Base-by-base conservation (phyloP, 1,140 invertebrate genomes). In the Aphelinus atriplicis region DNA sequence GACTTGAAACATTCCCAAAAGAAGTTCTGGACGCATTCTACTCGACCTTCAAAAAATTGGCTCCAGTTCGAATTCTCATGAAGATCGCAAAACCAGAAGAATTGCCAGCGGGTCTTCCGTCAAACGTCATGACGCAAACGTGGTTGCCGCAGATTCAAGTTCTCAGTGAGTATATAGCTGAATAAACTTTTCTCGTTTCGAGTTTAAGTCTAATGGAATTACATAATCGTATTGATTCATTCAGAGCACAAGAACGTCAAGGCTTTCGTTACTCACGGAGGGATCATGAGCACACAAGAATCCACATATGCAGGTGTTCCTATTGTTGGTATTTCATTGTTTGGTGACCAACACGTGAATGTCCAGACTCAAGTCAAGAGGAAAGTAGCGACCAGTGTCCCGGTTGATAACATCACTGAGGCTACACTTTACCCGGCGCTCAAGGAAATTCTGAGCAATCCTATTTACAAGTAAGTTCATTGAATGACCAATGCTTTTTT, bases 241-340 rank as follows among this genome's bases (percentile, higher is more conserved):
- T 72, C 83, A 92, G 92, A 86, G 69, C 93, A 95, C 85, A 90
- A 91, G 42, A 93, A 93, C 81, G 90, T 91, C 0, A 86, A 90
- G 73, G 90, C 90, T 0, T 94, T 94, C 76, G 88, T 94, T 69
- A 91, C 92, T 0, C 93, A 95, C 80, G 91, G 90, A 58, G 94
- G 93, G 0, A 89, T 94, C 57, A 90, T 93, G 80, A 91, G 93
- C 60, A 91, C 90, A 1, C 91, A 91, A 57, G 94, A 95, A 84
- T 90, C 92, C 4, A 89, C 93, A 55, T 91, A 92, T 78, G 91
- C 90, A 78, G 92, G 90, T 26, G 92, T 94, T 9, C 93, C 93
- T 0, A 88, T 93, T 7, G 83, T 95, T 1, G 89, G 90, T 7
- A 91, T 94, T 78, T 93, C 93, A 3, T 86, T 94, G 63, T 89